These are phyloP conservation scores for Zoanthus solanderi DNA, from an alignment of 92 coral and sea anemone genomes.

Conservation along the genomic window DNA sequence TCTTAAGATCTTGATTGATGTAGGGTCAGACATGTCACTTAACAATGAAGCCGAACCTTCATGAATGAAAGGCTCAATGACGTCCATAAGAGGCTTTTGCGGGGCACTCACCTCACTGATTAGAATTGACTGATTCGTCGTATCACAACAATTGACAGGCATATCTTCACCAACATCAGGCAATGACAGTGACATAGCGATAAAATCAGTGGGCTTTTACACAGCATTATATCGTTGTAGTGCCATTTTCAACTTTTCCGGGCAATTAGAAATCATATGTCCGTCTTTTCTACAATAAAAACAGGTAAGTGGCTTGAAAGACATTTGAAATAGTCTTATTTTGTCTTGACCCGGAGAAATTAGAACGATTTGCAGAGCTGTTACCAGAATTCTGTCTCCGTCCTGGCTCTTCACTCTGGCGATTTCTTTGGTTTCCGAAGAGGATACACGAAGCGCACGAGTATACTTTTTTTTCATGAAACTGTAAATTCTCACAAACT, in stretches of 20 bases:
- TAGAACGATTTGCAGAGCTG: not conserved
- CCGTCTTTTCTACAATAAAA: conserved; percentile 8
- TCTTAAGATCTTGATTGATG: conserved; percentile 61
- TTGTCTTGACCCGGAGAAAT: not conserved
- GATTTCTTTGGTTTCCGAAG: not conserved
- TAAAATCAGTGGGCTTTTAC: not conserved
- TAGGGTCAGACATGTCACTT: conserved; percentile 40
- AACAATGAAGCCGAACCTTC: conserved; percentile 52
- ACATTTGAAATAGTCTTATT: not conserved
- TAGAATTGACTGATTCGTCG: no score
- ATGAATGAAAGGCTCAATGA: conserved; percentile 52
- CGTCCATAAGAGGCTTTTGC: not conserved
- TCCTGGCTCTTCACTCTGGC: not conserved
- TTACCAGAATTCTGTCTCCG: not conserved
- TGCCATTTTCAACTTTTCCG: not conserved
- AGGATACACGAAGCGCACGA: no score
- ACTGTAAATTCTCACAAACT: no score
- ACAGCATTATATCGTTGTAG: not conserved
- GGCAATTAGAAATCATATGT: conserved; percentile 2
- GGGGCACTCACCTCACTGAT: not conserved
- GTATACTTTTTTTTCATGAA: no score
- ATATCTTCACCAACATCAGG: not conserved
- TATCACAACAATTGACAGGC: not conserved
- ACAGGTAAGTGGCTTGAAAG: conserved; percentile 2
- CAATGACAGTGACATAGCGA: not conserved